Percentiles rank a stretch among this genome's conserved stretches.
These are phyloP conservation scores for Tetragonisca angustula DNA, from an alignment of 2,888 invertebrate genomes.

Conservation along the genomic window DNA sequence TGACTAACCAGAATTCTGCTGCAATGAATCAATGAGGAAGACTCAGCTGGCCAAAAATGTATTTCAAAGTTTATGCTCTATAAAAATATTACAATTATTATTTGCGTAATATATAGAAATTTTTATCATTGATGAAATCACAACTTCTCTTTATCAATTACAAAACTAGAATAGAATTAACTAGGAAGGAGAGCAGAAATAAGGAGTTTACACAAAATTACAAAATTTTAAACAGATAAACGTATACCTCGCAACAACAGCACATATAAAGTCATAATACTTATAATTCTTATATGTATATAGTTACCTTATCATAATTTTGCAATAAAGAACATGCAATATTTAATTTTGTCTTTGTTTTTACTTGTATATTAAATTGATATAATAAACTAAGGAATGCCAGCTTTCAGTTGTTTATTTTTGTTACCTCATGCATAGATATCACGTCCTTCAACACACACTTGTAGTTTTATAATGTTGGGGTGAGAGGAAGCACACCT, in stretches of 20 bases:
- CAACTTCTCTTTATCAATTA: conserved; percentile 74
- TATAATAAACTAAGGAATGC: conserved; percentile 65
- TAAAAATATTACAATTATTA: conserved; percentile 77
- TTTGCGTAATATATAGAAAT: conserved; percentile 66
- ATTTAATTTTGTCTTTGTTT: conserved; percentile 56
- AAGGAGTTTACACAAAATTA: conserved; percentile 78
- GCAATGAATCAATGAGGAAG: conserved; percentile 78
- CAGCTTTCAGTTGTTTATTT: conserved; percentile 67
- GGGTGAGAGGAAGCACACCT: conserved; percentile 70
- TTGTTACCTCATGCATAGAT: conserved; percentile 60
- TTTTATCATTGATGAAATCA: conserved; percentile 68
- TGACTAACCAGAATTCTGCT: conserved; percentile 79
- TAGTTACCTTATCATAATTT: conserved; percentile 70
- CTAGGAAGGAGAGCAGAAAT: conserved; percentile 74
- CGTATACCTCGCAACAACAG: conserved; percentile 75
- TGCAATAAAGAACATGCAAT: conserved; percentile 74
- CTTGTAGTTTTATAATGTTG: conserved; percentile 37
- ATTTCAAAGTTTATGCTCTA: conserved; percentile 75
- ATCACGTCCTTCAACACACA: conserved; percentile 59
- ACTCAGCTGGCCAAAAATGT: conserved; percentile 77
- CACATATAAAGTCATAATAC: conserved; percentile 74
- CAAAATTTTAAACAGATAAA: conserved; percentile 70
- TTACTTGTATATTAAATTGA: conserved; percentile 46
- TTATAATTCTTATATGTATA: conserved; percentile 66
- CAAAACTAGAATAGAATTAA: conserved; percentile 75